Percentiles rank a stretch among this genome's conserved stretches.
Evolutionary conservation across 2,113 vertebrate genomes (phyloP).

Genomic region (Gadus macrocephalus): DNA sequence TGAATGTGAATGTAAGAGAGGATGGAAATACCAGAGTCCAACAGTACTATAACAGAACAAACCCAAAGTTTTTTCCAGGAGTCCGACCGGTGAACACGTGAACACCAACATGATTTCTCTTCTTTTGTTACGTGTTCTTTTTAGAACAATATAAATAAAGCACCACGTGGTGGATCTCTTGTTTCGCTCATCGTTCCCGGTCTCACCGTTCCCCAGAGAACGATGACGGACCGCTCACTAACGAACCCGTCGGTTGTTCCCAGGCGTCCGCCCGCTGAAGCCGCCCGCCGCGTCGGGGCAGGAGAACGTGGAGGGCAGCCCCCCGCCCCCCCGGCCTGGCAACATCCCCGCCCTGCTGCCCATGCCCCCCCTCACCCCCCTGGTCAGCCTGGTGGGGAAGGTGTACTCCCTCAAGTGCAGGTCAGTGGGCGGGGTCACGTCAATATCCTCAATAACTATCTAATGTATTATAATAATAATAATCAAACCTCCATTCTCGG

Average conservation of each 20-base stretch:
- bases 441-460: background rate
- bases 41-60: too few relatives aligned
- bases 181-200: background rate
- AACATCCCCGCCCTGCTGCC: slow-evolving; percentile 87
- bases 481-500: too few relatives aligned
- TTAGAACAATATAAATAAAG: background rate
- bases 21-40: too few relatives aligned
- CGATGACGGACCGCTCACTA: background rate
- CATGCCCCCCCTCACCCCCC: slow-evolving; percentile 83
- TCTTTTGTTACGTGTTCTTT: too few relatives aligned
- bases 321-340: slow-evolving; percentile 74
- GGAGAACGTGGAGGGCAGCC: slow-evolving; percentile 60
- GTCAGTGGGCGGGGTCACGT: slow-evolving; percentile 56
- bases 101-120: too few relatives aligned
- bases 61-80: too few relatives aligned
- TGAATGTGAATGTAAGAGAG: too few relatives aligned
- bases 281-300: slow-evolving; percentile 38
- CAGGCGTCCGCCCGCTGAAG: slow-evolving; percentile 77
- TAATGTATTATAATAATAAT: too few relatives aligned
- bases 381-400: slow-evolving; percentile 90
- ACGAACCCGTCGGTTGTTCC: slow-evolving; percentile 5
- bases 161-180: background rate
- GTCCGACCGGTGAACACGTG: too few relatives aligned
- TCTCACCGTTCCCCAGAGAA: too few relatives aligned
- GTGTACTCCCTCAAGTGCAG: slow-evolving; percentile 93